Conservation (phyloP, 2,888 invertebrate species). For the Idaea biselata region DNA sequence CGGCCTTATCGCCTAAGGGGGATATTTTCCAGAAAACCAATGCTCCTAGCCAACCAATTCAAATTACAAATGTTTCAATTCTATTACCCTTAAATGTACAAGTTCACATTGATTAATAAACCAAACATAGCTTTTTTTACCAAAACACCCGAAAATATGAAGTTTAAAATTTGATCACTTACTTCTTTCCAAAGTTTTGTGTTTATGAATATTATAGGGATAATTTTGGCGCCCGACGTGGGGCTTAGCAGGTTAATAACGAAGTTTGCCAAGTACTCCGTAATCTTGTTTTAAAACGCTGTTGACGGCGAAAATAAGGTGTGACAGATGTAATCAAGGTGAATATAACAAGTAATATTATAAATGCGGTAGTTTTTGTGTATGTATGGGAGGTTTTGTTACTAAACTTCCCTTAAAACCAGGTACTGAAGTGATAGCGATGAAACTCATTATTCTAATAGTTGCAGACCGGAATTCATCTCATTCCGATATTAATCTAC, state of each 20-base stretch:
- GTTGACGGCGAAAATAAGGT: slow-evolving; percentile 1
- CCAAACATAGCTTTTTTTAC: not conserved
- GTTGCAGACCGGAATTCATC: no score
- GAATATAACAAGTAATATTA: not conserved
- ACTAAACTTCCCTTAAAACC: no score
- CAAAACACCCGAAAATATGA: not conserved
- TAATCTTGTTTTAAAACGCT: slow-evolving; percentile 4
- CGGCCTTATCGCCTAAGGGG: no score
- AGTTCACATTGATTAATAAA: no score
- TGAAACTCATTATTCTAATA: no score
- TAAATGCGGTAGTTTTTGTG: not conserved
- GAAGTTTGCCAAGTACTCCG: slow-evolving; percentile 4
- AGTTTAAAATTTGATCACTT: not conserved
- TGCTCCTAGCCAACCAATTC: no score
- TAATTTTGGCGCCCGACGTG: slow-evolving; percentile 60
- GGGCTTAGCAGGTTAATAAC: slow-evolving; percentile 33
- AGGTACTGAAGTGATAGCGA: no score
- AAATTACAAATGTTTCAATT: no score
- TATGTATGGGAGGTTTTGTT: no score
- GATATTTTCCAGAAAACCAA: no score
- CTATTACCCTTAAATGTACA: no score
- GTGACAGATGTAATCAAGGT: not conserved
- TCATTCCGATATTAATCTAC: no score
- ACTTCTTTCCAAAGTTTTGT: not conserved
- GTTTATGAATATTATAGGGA: slow-evolving; percentile 65